phyloP scores from a whole-genome alignment of 1,140 invertebrate species.

The Wiebesia pumilae region DNA sequence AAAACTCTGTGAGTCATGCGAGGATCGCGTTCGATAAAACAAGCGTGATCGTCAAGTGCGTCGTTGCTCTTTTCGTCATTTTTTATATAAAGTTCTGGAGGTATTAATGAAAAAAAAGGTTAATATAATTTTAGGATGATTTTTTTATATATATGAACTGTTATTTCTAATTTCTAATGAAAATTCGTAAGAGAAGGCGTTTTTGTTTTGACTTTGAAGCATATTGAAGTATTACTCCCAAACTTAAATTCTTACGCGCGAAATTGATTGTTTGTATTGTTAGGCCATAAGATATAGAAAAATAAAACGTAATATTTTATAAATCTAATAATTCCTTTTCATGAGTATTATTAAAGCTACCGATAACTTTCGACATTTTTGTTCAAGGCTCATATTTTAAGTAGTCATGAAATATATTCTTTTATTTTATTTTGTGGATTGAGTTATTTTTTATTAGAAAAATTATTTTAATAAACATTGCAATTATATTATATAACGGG shows the following conservation, averaged over 20 bases:
- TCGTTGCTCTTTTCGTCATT: not conserved
- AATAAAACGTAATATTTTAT: not conserved
- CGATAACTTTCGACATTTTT: too few relatives aligned
- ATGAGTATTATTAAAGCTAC: not conserved
- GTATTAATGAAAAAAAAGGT: not conserved
- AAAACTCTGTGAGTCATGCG: constrained; percentile 43
- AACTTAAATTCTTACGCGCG: not conserved
- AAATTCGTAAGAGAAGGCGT: not conserved
- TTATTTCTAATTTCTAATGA: not conserved
- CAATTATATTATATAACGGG: too few relatives aligned
- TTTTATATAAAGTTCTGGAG: not conserved
- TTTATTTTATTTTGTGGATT: too few relatives aligned
- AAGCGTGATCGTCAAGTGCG: constrained; percentile 14
- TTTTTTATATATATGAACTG: not conserved
- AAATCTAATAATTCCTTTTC: not conserved
- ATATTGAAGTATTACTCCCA: not conserved
- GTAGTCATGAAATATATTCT: too few relatives aligned
- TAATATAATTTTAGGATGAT: not conserved
- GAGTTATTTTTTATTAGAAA: too few relatives aligned
- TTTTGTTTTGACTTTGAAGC: constrained; percentile 41
- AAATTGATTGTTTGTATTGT: not conserved
- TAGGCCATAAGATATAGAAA: not conserved
- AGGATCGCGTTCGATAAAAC: constrained; percentile 47
- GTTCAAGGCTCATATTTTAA: too few relatives aligned
- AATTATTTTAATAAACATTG: too few relatives aligned